These are phyloP conservation scores for Rhinopomastus cyanomelas DNA, from an alignment of 2,113 vertebrate genomes.

Conservation along the genomic window DNA sequence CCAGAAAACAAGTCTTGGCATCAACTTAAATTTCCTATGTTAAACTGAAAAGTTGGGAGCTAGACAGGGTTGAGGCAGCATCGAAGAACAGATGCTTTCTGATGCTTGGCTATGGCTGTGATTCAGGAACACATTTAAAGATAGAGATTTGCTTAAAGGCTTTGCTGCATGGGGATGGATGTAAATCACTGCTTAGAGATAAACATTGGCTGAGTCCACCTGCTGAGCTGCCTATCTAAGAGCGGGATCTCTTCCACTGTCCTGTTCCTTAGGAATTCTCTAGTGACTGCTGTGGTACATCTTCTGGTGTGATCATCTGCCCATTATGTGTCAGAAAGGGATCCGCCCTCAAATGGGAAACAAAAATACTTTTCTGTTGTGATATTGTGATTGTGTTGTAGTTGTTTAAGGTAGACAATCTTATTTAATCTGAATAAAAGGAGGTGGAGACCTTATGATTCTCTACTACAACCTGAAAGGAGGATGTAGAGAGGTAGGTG, in stretches of 20 bases:
- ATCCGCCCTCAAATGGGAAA: not conserved
- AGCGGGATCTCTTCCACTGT: not conserved
- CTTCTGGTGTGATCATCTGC: not conserved
- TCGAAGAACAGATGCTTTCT: conserved; percentile 44
- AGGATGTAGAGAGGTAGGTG: too few species aligned
- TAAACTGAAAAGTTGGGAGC: conserved; percentile 31
- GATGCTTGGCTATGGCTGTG: conserved; percentile 13
- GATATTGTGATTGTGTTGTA: not conserved
- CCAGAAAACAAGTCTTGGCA: conserved; percentile 38
- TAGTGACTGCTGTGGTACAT: not conserved
- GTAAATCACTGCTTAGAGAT: not conserved
- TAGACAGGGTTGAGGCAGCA: conserved; percentile 6
- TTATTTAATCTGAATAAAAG: too few species aligned
- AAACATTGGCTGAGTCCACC: not conserved
- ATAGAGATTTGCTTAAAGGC: not conserved
- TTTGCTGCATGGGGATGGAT: not conserved
- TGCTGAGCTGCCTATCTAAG: not conserved
- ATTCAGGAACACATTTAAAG: conserved; percentile 27
- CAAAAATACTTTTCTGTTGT: not conserved
- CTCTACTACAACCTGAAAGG: too few species aligned
- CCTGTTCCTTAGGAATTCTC: not conserved
- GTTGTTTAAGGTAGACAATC: not conserved
- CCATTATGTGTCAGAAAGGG: not conserved
- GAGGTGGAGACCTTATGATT: too few species aligned
- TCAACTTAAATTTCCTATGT: not conserved